Base-by-base conservation (phyloP, 2,797 vertebrate species). In the Sebastes steindachneri region DNA sequence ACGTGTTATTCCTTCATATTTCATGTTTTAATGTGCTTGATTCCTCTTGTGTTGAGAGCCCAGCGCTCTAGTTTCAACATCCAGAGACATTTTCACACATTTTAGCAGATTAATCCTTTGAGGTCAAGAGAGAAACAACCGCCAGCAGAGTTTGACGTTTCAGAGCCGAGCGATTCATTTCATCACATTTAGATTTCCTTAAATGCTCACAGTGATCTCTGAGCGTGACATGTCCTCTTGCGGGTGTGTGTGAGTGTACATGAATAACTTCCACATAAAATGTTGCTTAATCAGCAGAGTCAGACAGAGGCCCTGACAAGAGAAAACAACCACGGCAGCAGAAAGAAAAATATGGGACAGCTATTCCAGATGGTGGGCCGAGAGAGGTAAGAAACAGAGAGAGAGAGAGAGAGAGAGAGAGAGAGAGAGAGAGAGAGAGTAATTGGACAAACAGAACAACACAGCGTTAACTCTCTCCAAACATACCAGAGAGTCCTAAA, bases 231-330 rank as follows among this genome's bases (percentile, higher is more conserved):
- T 54, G 28, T 19, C 26, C 7, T 33, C 33, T 37, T 29, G 59
- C 21, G 59, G 66, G 67, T 59, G 67, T 63, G 17, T 25, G 60
- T 10, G 57, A 12, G 12, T 62, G 31, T 11, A 8, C 21, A 33
- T 78, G 68, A 70, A 59, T 68, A 80, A 89, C 80, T 80, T 82
- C 67, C 75, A 79, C 51, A 82, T 73, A 68, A 78, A 79, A 79
- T 63, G 28, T 71, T 86, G 88, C 89, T 83, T 70, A 3, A 62
- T 90, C 91, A 89, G 92, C 92, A 91, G 45, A 88, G 54, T 64
- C 45, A 68, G 19, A 68, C 53, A 66, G 75, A 83, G 82, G 83
- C 81, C 86, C 58, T 8, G 66, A 76, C 70, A 51, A 29, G 67
- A 68, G 59, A 71, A 84, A 88, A 88, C 64, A 59, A 81, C 78